These are phyloP conservation scores for Halcyon smyrnensis DNA, from an alignment of 2,797 vertebrate genomes.

Conservation along the genomic window DNA sequence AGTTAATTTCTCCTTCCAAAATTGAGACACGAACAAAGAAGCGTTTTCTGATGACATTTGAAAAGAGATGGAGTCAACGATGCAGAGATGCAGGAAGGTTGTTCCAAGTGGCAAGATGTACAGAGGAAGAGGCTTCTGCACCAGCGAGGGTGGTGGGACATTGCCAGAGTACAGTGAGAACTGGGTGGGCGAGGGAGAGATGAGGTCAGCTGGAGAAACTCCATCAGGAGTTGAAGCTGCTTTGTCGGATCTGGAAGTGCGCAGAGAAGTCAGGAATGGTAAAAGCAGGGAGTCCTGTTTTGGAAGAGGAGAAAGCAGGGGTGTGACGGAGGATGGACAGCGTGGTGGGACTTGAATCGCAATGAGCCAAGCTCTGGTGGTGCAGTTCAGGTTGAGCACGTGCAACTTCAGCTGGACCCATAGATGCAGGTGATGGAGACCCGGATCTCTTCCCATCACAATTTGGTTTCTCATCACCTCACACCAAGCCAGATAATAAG, in stretches of 20 bases:
- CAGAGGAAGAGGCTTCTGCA: not conserved
- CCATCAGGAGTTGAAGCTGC: not conserved
- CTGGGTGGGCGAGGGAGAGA: not conserved
- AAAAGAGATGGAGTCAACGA: slow-evolving; percentile 10
- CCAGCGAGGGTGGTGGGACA: not conserved
- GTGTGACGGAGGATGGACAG: not conserved
- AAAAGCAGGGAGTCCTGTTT: not conserved
- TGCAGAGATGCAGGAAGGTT: slow-evolving; percentile 14
- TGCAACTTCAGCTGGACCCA: not conserved
- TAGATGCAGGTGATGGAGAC: not conserved
- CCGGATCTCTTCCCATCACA: not conserved
- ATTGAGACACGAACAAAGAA: not conserved
- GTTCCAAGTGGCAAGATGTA: slow-evolving; percentile 3
- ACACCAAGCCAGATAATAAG: accelerated
- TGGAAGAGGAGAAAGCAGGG: not conserved
- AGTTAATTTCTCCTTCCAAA: not conserved
- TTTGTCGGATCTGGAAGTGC: not conserved
- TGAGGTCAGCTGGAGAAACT: slow-evolving; percentile 34
- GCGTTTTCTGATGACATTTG: not conserved
- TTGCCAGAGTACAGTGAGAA: not conserved
- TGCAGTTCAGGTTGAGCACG: accelerated
- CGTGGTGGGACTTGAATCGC: not conserved
- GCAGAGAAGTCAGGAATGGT: not conserved
- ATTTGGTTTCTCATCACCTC: accelerated
- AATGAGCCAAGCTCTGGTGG: accelerated